Conservation (phyloP, 2,797 vertebrate species). For the Molossus alvarezi region DNA sequence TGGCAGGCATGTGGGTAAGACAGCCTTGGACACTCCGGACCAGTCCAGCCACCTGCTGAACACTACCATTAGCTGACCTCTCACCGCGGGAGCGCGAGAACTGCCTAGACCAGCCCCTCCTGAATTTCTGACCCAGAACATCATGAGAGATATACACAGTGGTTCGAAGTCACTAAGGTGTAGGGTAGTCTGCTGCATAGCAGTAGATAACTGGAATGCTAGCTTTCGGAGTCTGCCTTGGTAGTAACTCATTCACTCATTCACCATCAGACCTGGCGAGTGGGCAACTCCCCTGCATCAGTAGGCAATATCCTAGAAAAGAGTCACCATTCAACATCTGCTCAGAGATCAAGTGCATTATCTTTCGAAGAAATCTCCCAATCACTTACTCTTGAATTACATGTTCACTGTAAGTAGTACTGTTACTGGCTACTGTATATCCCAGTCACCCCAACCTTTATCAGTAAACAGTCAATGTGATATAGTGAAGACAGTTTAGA, state of each 20-base stretch:
- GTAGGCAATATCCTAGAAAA: slow-evolving; percentile 6
- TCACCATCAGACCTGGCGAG: slow-evolving; percentile 2
- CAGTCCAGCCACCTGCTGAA: background rate
- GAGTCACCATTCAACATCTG: background rate
- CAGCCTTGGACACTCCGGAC: background rate
- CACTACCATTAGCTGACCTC: background rate
- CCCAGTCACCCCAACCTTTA: background rate
- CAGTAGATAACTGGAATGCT: background rate
- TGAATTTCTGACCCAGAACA: slow-evolving; percentile 27
- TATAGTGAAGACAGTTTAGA: background rate
- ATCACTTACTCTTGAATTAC: slow-evolving; percentile 29
- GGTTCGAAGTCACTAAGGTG: background rate
- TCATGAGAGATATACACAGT: background rate
- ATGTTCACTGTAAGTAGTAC: slow-evolving; percentile 23
- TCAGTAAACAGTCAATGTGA: background rate
- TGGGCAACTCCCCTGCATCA: background rate
- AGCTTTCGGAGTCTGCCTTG: slow-evolving; percentile 8
- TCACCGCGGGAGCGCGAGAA: background rate
- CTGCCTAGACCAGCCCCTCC: background rate
- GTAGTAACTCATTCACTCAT: slow-evolving; percentile 29
- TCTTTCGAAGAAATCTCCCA: slow-evolving; percentile 13
- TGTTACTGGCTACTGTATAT: background rate
- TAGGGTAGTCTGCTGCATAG: background rate
- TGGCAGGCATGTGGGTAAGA: background rate
- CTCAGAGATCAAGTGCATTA: slow-evolving; percentile 22